Base-by-base conservation (phyloP, 23 tunicate genomes). In the Halocynthia roretzi region DNA sequence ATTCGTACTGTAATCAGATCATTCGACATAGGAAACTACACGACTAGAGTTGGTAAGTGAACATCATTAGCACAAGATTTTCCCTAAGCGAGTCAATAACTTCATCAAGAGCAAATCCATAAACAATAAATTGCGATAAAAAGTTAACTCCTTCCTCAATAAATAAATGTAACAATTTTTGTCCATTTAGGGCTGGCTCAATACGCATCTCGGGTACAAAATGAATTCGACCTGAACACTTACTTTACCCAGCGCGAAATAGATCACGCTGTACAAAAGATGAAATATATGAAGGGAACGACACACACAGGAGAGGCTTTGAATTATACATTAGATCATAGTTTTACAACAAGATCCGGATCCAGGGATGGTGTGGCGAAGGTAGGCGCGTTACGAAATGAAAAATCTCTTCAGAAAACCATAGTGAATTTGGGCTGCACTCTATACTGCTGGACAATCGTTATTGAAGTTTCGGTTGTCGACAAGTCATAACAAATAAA, bases 21-120 rank as follows among this genome's bases (percentile, higher is more conserved):
- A 54, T 88, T 88, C 66, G 94, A 88, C 51, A 64, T 88, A 7
- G 94, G 94, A 53, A 40, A 51, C 15, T 88, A 88, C 77, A 83
- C 94, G 51, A 88, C 94, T 54, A 71, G 94, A 83, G 81, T 88
- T 53, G 94, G 94, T 88, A 78, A 57, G 81, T 0, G 40, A 17
- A 11, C 1, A 31, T 31, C 44, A 1, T 31, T 31, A 31, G n/a
- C n/a, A n/a, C n/a, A 31, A 31, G 44, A 31, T 31, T 31, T 31
- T 31, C 44, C 44, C 44, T 31, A 1, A 31, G 44, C 44, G 4
- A 31, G 44, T 31, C 44, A 31, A 31, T 31, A 31, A 31, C 44
- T 31, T 31, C 44, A 31, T 31, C 44, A 31, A 31, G 44, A 31
- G 44, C 44, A 31, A 31, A 31, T 31, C 44, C 44, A 31, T 31